Evolutionary conservation across 2,888 invertebrate genomes (phyloP), one percentile per base, ranked within the genome.

Genomic region (Orchesellides sinensis): DNA sequence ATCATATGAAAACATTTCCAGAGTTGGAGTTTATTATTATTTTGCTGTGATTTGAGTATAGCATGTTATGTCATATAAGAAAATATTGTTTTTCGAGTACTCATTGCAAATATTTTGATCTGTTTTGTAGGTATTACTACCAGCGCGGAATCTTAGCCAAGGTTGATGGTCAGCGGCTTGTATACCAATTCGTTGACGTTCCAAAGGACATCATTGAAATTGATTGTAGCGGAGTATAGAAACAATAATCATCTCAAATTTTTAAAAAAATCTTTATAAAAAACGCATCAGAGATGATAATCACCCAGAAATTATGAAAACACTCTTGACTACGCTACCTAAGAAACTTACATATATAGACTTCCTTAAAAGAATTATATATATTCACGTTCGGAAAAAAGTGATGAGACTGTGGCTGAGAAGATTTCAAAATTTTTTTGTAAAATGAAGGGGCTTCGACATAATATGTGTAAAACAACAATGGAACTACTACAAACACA

Each of bases 101-200:
- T n/a, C n/a, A n/a, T n/a, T 68, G n/a, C n/a, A n/a, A n/a, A n/a
- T n/a, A n/a, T n/a, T n/a, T n/a, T n/a, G n/a, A n/a, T 54, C 19
- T 49, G 21, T 73, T 25, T 74, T 40, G 40, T 40, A 92, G 92
- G 91, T 99, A 99, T 91, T 99, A 99, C 92, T 99, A 99, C 92
- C 99, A 99, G 91, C 93, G 99, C 88, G 99, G 99, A 88, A 99
- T 99, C 90, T 92, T 99, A 89, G 99, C 99, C 89, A 99, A 99
- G 92, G 99, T 99, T 84, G 99, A 99, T 92, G 99, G 99, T 23
- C 99, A 99, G 91, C 93, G 99, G 88, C 93, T 99, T 89, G 99
- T 99, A 83, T 99, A 99, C 92, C 98, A 99, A 92, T 99, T 99
- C 92, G 98, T 99, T 87, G 98, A 99, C 91, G 98, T 99, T 90